Evolutionary conservation across 1,140 invertebrate species (phyloP), one percentile per base, ranked within the genome.

Genomic region (Brevipalpus yothersi): DNA sequence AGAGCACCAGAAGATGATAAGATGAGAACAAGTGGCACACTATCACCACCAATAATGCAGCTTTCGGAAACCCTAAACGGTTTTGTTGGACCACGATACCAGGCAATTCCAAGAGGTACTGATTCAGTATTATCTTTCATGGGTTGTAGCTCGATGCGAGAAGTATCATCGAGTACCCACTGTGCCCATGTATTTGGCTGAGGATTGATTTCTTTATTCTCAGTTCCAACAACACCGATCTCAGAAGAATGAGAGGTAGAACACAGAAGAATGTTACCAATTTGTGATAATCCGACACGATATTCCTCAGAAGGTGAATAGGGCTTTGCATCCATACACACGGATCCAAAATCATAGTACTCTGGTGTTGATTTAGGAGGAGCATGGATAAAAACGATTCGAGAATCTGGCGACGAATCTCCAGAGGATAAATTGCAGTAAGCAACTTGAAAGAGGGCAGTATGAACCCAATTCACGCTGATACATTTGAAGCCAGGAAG

Each of bases 151-250:
- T 85, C 81, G 21, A 84, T 81, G 61, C 83, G 72, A 0, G 77
- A 77, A 66, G 78, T 76, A 69, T 86, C 84, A 69, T 80, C 78
- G 65, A 81, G 75, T 65, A 74, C 77, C 80, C 81, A 84, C 65
- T 83, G 81, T 39, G 77, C 72, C 83, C 83, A 86, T 21, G 67
- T 71, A 31, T 73, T 72, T 55, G 70, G 63, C 23, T 41, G 15
- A 73, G 11, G 13, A 47, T 11, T 57, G 72, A n/a, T 51, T 63
- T 79, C 77, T 4, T 66, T 65, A 0, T 72, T 62, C 13, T 68
- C 74, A 5, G 75, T 75, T 23, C 59, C 41, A 60, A 83, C 42
- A 51, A 64, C n/a, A 8, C 40, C 45, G 23, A 63, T 21, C 58
- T 59, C 56, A 23, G 40, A 53, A 19, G 62, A 60, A 19, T 42